phyloP scores from a whole-genome alignment of 2,888 invertebrate genomes.

The Trichogramma dendrolimi region DNA sequence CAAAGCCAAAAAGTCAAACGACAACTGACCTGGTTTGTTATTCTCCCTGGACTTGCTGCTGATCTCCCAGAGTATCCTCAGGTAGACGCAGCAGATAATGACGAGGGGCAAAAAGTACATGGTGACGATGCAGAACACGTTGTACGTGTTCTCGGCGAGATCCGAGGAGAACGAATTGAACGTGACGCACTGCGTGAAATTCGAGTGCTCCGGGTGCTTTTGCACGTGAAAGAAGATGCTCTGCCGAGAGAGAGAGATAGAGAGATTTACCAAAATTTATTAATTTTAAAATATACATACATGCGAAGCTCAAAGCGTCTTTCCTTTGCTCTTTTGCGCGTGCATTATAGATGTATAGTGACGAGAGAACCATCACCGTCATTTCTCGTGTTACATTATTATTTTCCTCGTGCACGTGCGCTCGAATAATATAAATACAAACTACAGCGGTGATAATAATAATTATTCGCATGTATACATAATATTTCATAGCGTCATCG shows the following conservation, averaged over 20 bases:
- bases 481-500: no score
- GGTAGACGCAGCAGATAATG: slow-evolving; percentile 69
- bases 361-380: no score
- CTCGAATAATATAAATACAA: no score
- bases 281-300: neutral
- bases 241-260: slow-evolving; percentile 56
- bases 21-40: slow-evolving; percentile 49
- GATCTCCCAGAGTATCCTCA: slow-evolving; percentile 71
- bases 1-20: neutral
- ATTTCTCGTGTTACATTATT: no score
- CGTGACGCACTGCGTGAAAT: slow-evolving; percentile 73
- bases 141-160: slow-evolving; percentile 66
- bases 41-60: slow-evolving; percentile 64
- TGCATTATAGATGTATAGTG: no score
- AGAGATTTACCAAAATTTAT: neutral
- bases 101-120: slow-evolving; percentile 72
- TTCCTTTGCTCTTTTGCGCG: neutral
- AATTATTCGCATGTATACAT: no score
- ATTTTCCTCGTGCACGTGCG: no score
- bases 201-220: slow-evolving; percentile 61
- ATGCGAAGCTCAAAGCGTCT: neutral
- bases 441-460: no score
- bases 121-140: slow-evolving; percentile 65
- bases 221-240: slow-evolving; percentile 70
- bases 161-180: slow-evolving; percentile 66